These are phyloP conservation scores for Ectemnius lituratus DNA, from an alignment of 2,888 invertebrate species.

Conservation along the genomic window DNA sequence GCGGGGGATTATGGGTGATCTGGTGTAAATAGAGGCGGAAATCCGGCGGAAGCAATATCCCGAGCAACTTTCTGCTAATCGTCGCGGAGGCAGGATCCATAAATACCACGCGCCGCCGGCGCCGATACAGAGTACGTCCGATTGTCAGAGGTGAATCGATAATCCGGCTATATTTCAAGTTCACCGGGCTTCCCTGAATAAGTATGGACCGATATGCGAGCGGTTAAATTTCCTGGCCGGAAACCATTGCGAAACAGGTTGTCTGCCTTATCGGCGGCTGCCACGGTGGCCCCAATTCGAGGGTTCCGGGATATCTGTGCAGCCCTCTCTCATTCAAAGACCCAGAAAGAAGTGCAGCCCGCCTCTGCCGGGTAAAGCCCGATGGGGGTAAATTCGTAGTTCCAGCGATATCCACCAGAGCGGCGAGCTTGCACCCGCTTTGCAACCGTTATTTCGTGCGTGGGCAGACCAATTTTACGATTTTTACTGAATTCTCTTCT, in stretches of 20 bases:
- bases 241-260: conserved; percentile 37
- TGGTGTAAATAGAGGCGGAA: neutral
- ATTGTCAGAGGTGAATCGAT: neutral
- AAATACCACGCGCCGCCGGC: neutral
- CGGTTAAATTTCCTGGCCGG: conserved; percentile 29
- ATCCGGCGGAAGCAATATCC: neutral
- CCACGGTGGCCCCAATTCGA: conserved; percentile 29
- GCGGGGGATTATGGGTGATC: neutral
- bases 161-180: neutral
- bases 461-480: conserved; percentile 18
- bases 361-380: conserved; percentile 56
- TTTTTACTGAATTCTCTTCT: conserved; percentile 8
- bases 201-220: conserved; percentile 6
- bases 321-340: conserved; percentile 9
- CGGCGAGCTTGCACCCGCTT: conserved; percentile 63
- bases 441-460: conserved; percentile 18
- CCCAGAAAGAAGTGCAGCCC: conserved; percentile 50
- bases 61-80: conserved; percentile 3
- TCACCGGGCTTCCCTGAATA: conserved; percentile 15
- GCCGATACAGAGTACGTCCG: neutral
- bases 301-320: conserved; percentile 32
- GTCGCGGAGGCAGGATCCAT: neutral
- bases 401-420: conserved; percentile 71
- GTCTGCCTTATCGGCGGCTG: conserved; percentile 59
- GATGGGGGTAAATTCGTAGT: conserved; percentile 66